Evolutionary conservation across 2,113 vertebrate species (phyloP).

Genomic region (Corythaixoides concolor): DNA sequence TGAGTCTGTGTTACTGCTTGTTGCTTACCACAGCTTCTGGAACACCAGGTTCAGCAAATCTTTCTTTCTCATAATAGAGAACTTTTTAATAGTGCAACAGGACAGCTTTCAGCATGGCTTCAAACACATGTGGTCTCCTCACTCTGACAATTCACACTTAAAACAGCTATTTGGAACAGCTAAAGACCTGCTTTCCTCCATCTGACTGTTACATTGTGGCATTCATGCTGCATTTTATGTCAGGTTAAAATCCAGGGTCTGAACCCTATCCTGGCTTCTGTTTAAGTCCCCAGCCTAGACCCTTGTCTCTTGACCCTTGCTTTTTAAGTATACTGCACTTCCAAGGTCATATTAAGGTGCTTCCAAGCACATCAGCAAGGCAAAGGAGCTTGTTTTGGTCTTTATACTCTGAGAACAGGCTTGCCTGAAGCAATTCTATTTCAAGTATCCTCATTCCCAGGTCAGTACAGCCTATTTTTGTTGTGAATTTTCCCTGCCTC

Average conservation of each 20-base stretch:
- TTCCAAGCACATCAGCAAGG: neutral
- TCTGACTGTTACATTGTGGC: neutral
- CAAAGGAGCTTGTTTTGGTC: neutral
- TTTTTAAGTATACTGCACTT: neutral
- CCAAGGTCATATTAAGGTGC: neutral
- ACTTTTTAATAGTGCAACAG: neutral
- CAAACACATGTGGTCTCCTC: neutral
- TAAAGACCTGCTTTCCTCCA: neutral
- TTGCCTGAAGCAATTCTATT: slow-evolving; percentile 36
- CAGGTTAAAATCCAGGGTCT: neutral
- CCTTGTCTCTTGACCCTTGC: neutral
- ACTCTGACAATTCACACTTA: neutral
- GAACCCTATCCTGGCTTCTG: neutral
- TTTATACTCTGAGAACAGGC: neutral
- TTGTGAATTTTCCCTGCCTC: slow-evolving; percentile 34
- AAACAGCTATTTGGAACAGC: neutral
- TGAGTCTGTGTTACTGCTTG: neutral
- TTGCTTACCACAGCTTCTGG: neutral
- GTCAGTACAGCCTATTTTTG: slow-evolving; percentile 48
- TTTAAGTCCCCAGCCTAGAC: neutral
- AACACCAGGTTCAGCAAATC: neutral
- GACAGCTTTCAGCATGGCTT: neutral
- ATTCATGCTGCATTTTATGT: neutral
- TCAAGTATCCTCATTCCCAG: slow-evolving; percentile 43
- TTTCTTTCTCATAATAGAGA: neutral